Conservation (phyloP, 1,140 invertebrate species). For the Thaumatotibia leucotreta region DNA sequence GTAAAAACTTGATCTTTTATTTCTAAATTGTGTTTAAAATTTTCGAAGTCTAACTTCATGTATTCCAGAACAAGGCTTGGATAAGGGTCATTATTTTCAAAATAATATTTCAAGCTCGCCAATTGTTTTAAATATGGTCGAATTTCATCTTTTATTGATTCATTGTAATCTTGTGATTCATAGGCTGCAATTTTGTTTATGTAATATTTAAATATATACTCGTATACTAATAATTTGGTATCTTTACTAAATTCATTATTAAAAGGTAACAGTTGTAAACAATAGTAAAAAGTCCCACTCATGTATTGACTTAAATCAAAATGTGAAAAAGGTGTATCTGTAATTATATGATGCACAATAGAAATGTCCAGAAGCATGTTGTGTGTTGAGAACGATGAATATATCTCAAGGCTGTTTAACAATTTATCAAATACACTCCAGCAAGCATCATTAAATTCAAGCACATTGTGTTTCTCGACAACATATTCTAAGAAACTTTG, state of each 20-base stretch:
- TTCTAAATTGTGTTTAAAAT: constrained; percentile 19
- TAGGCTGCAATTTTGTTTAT: constrained; percentile 29
- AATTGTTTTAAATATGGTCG: constrained; percentile 1
- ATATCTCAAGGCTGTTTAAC: constrained; percentile 42
- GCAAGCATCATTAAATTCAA: constrained; percentile 39
- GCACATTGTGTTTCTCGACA: constrained; percentile 34
- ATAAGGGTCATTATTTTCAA: constrained; percentile 31
- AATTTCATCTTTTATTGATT: constrained; percentile 21
- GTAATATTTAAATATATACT: constrained; percentile 33
- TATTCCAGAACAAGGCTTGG: constrained; percentile 37
- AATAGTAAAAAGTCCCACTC: constrained; percentile 15
- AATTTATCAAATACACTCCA: constrained; percentile 48
- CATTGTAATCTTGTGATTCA: constrained; percentile 22
- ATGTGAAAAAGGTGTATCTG: constrained; percentile 30
- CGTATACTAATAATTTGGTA: constrained; percentile 30
- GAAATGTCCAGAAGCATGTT: constrained; percentile 26
- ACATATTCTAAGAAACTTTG: constrained; percentile 40
- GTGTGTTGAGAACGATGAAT: constrained; percentile 23
- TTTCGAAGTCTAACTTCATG: constrained; percentile 29
- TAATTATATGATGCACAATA: constrained; percentile 42
- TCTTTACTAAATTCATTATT: constrained; percentile 27
- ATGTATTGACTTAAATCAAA: not conserved
- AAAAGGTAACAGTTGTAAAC: constrained; percentile 20
- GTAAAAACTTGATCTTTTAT: constrained; percentile 16
- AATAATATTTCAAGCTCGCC: constrained; percentile 15